phyloP scores from a whole-genome alignment of 2,797 vertebrate genomes.

The Sebastes baramenuke region DNA sequence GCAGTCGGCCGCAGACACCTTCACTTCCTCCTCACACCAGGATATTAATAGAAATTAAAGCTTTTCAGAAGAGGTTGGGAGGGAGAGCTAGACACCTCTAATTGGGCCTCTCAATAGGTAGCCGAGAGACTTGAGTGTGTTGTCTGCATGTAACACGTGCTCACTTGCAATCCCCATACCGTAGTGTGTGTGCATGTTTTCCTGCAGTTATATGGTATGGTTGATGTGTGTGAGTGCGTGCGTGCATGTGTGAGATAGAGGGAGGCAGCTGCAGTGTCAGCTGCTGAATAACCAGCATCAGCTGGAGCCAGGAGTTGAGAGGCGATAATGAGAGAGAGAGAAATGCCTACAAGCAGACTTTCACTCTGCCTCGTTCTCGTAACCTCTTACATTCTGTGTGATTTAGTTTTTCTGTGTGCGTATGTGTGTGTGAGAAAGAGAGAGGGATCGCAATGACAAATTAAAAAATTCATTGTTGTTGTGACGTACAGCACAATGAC shows the following conservation, averaged over 20 bases:
- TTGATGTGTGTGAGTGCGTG: neutral
- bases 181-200: neutral
- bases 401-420: neutral
- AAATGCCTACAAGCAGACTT: conserved; percentile 19
- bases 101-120: conserved; percentile 20
- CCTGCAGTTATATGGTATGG: neutral
- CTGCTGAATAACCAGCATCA: conserved; percentile 45
- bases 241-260: conserved; percentile 5
- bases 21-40: conserved; percentile 41
- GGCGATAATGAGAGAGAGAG: conserved; percentile 62
- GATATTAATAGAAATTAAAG: conserved; percentile 60
- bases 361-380: neutral
- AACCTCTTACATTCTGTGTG: neutral
- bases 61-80: conserved; percentile 12
- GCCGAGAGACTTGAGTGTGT: conserved; percentile 6
- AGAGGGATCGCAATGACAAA: neutral
- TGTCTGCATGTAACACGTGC: conserved; percentile 18
- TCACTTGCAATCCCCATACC: conserved; percentile 1
- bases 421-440: neutral
- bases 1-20: conserved; percentile 40
- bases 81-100: conserved; percentile 16
- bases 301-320: conserved; percentile 28
- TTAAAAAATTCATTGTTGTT: neutral
- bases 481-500: neutral
- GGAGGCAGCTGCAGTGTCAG: conserved; percentile 53